phyloP scores from a whole-genome alignment of 2,797 vertebrate genomes.

The Myotis daubentonii region DNA sequence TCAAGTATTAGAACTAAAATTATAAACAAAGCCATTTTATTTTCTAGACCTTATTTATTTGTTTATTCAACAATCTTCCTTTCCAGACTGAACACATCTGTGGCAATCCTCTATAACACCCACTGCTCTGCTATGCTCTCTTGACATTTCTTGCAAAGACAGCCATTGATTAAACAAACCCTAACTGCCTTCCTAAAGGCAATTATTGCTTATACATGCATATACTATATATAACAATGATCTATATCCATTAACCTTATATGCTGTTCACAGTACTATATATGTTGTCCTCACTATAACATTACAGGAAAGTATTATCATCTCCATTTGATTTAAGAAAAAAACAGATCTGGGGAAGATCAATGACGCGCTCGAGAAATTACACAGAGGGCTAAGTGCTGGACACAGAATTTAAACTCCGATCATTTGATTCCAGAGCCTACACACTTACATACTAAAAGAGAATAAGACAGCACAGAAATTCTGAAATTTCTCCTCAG shows the following conservation, averaged over 20 bases:
- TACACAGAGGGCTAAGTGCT: background rate
- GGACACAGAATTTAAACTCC: background rate
- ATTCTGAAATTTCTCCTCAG: background rate
- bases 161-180: slow-evolving; percentile 45
- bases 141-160: background rate
- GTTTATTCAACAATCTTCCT: background rate
- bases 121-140: background rate
- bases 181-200: slow-evolving; percentile 20
- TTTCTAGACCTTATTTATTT: background rate
- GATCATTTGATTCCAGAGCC: background rate
- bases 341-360: background rate
- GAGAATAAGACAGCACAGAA: background rate
- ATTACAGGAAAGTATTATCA: background rate
- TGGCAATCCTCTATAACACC: background rate
- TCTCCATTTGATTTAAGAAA: background rate
- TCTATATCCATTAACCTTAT: background rate
- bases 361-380: background rate
- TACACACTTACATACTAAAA: background rate
- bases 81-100: background rate
- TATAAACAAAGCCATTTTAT: background rate
- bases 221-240: background rate
- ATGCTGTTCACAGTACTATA: background rate
- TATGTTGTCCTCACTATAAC: background rate
- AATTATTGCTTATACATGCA: slow-evolving; percentile 10
- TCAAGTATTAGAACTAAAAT: background rate